These are phyloP conservation scores for Xylocopa sonorina DNA, from an alignment of 1,140 invertebrate species.

Conservation along the genomic window DNA sequence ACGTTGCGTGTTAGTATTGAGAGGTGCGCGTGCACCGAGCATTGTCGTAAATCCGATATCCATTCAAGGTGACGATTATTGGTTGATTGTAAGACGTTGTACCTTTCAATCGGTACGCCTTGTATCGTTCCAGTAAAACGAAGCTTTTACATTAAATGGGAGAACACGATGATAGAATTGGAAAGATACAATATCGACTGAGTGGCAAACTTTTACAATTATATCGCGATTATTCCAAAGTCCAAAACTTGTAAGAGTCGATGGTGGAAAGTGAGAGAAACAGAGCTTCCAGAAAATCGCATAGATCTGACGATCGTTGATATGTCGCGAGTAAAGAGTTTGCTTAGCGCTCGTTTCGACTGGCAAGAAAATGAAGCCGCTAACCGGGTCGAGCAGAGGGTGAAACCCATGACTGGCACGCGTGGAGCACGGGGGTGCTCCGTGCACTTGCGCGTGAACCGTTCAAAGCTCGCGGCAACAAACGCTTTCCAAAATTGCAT, in stretches of 20 bases:
- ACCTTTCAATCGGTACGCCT: neutral
- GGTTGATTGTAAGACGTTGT: neutral
- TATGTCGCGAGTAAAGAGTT: neutral
- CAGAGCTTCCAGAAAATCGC: neutral
- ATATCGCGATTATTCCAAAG: too few species aligned
- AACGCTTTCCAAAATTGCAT: constrained; percentile 51
- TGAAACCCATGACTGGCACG: neutral
- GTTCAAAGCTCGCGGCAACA: constrained; percentile 44
- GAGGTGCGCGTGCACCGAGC: constrained; percentile 3
- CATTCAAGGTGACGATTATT: constrained; percentile 9
- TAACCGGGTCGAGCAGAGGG: neutral
- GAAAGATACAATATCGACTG: too few species aligned
- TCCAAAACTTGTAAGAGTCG: neutral
- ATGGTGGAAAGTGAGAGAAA: too few species aligned
- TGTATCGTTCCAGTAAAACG: too few species aligned
- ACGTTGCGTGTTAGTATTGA: constrained; percentile 47
- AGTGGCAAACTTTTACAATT: too few species aligned
- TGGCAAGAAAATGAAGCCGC: constrained; percentile 36
- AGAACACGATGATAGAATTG: too few species aligned
- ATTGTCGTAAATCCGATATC: constrained; percentile 26
- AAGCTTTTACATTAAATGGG: too few species aligned
- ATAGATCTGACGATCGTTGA: neutral
- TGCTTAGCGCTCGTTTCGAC: neutral
- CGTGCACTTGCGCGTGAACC: constrained; percentile 31
- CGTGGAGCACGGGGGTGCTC: constrained; percentile 1